These are phyloP conservation scores for Entomyzon cyanotis DNA, from an alignment of 2,113 vertebrate genomes.

Conservation along the genomic window DNA sequence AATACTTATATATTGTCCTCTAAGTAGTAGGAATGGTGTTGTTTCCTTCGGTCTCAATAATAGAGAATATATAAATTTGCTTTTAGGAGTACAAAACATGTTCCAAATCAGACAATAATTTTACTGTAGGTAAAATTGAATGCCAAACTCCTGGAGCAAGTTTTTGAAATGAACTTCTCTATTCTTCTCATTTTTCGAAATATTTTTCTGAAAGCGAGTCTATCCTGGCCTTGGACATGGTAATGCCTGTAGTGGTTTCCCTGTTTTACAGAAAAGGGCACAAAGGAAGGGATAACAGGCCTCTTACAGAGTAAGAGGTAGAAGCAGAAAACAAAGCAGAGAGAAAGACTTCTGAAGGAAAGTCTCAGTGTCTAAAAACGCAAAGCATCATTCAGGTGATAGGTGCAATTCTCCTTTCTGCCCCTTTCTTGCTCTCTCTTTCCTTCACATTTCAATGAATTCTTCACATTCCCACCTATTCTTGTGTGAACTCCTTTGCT, in stretches of 20 bases:
- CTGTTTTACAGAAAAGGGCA: background rate
- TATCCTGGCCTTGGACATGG: background rate
- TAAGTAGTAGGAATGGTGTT: background rate
- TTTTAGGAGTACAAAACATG: background rate
- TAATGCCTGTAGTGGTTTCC: background rate
- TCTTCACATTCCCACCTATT: background rate
- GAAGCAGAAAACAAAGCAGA: background rate
- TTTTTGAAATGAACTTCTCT: background rate
- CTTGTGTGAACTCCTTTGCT: background rate
- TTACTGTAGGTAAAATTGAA: background rate
- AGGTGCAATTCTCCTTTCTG: background rate
- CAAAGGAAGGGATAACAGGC: background rate
- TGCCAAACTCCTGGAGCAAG: background rate
- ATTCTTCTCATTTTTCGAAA: background rate
- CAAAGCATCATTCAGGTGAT: background rate
- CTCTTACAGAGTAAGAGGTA: background rate
- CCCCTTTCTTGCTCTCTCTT: background rate
- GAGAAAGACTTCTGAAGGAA: background rate
- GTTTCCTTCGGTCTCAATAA: background rate
- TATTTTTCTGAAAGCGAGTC: background rate
- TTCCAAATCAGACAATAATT: background rate
- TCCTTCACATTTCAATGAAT: background rate
- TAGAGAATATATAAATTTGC: background rate
- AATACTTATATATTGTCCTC: background rate
- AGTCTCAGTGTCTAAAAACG: background rate